Evolutionary conservation across 2,888 invertebrate genomes (phyloP), one percentile per base, ranked within the genome.

Genomic region (Hyposoter dolosus): DNA sequence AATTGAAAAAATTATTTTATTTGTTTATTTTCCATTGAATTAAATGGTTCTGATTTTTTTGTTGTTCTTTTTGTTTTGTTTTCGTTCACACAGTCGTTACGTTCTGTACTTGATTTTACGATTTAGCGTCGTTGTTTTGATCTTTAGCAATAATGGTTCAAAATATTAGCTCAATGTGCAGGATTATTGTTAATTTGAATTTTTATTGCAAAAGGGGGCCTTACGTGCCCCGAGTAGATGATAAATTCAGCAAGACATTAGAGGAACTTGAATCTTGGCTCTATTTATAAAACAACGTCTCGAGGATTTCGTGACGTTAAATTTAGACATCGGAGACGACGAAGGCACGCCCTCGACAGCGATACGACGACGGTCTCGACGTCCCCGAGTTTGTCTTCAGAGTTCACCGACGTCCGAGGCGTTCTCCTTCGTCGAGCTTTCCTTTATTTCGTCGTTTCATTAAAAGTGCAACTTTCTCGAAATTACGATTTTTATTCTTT

Each of bases 281-380:
- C 93, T 93, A 93, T 93, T 92, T 93, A 93, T 93, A 93, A 82
- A 91, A 89, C 86, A 83, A 83, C 84, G 89, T 90, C 89, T 90
- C 89, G 88, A 88, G 88, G 89, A 92, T 92, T 92, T 91, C 85
- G 85, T 89, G 89, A 87, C 88, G 92, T 90, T 93, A 93, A 93
- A 92, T 93, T 93, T 93, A 93, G 93, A 92, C 89, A 90, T 86
- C 84, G 86, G n/a, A 86, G 87, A 89, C 83, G 86, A 81, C 81
- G 89, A 84, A 88, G 88, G 86, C 90, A 83, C 87, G 88, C 88
- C 88, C 86, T 83, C 87, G 88, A 50, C 76, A 28, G 69, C 77
- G 77, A 82, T 75, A 66, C 76, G 45, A 81, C 83, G 66, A 56
- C 66, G 77, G 28, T 66, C 56, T 80, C 74, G 74, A 60, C 43